phyloP scores from a whole-genome alignment of 2,113 vertebrate genomes.

The Myotis yumanensis region DNA sequence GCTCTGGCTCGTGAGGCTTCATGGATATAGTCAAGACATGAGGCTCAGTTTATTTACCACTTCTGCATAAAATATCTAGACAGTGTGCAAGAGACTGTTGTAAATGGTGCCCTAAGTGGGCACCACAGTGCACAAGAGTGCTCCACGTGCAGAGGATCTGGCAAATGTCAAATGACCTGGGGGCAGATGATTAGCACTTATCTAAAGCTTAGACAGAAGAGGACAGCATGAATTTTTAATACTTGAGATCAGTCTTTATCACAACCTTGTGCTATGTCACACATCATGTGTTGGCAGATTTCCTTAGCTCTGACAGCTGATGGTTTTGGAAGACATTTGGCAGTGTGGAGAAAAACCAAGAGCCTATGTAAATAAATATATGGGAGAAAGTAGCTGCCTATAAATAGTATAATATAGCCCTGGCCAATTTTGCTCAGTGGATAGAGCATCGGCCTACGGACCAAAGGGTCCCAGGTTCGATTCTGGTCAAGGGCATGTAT shows the following conservation, averaged over 20 bases:
- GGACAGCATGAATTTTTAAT: conserved; percentile 34
- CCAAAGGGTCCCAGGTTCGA: no score
- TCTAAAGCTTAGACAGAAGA: conserved; percentile 27
- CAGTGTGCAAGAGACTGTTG: not conserved
- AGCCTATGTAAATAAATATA: not conserved
- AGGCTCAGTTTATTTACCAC: not conserved
- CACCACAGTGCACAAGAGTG: not conserved
- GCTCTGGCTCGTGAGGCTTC: not conserved
- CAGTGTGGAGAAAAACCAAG: not conserved
- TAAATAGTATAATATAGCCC: not conserved
- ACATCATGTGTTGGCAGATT: not conserved
- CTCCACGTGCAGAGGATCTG: not conserved
- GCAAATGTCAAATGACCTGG: not conserved
- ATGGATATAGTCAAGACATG: not conserved
- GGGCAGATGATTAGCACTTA: not conserved
- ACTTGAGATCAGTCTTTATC: conserved; percentile 19
- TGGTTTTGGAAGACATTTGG: conserved; percentile 24
- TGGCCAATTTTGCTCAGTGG: no score
- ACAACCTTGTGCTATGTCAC: not conserved
- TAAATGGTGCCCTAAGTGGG: not conserved
- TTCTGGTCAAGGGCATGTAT: no score
- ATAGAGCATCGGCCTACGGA: no score
- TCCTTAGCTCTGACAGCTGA: conserved; percentile 25
- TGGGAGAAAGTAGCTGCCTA: not conserved
- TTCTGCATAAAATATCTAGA: not conserved